Conservation (phyloP, 2,888 invertebrate species). For the Aethes cnicana region DNA sequence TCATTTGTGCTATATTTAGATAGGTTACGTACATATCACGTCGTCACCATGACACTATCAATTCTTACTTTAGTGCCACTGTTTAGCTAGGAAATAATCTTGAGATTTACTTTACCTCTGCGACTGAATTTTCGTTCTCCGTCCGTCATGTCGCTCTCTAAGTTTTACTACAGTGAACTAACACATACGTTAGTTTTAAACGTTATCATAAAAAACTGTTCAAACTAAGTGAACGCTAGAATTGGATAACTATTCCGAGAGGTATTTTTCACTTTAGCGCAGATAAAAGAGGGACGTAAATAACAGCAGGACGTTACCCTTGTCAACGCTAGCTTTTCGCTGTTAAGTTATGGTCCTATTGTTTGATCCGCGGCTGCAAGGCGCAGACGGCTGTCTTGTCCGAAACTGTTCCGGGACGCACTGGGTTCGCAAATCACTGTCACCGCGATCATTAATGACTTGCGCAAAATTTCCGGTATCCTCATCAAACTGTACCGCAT, state of each 20-base stretch:
- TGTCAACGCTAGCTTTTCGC: conserved; percentile 68
- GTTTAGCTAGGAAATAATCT: too few species aligned
- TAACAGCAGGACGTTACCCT: conserved; percentile 65
- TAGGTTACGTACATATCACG: too few species aligned
- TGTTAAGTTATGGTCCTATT: conserved; percentile 65
- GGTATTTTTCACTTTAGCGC: conserved; percentile 38
- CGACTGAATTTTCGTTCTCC: too few species aligned
- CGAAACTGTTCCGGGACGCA: conserved; percentile 17
- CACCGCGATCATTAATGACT: conserved; percentile 37
- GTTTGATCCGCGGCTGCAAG: conserved; percentile 49
- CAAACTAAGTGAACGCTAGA: conserved; percentile 3
- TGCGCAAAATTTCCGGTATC: conserved; percentile 29
- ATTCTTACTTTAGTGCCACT: too few species aligned
- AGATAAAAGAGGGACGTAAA: conserved; percentile 48
- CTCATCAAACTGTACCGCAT: conserved; percentile 20
- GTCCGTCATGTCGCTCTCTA: too few species aligned
- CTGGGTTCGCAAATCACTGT: conserved; percentile 39
- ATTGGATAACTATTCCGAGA: conserved; percentile 34
- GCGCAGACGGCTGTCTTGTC: conserved; percentile 36
- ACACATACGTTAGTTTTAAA: too few species aligned
- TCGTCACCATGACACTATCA: too few species aligned
- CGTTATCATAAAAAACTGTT: background rate
- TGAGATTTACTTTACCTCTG: too few species aligned
- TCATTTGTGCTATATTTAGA: too few species aligned
- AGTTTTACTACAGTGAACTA: too few species aligned